A percentile compares a stretch with the other conserved stretches of the same genome.
Evolutionary conservation across 1,140 invertebrate genomes (phyloP).

Genomic region (Bombus polaris): DNA sequence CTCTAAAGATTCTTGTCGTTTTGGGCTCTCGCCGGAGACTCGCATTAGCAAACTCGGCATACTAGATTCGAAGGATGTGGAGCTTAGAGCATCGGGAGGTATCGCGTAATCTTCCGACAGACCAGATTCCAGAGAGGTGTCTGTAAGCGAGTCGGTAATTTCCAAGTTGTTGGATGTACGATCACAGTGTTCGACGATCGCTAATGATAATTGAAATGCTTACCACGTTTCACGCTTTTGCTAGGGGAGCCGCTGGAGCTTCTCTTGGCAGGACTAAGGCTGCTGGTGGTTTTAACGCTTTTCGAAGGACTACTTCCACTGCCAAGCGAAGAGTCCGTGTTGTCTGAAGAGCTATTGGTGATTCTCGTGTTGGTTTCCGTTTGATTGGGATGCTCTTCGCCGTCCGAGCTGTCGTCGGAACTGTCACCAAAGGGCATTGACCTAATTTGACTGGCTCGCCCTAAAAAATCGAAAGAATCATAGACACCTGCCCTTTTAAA

Average conservation of each 20-base stretch:
- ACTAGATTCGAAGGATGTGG: conserved; percentile 88
- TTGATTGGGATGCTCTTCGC: conserved; percentile 87
- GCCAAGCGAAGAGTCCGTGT: conserved; percentile 83
- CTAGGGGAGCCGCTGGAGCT: conserved; percentile 92
- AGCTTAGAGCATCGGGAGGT: conserved; percentile 94
- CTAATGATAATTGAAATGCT: conserved; percentile 20
- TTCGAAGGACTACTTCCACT: conserved; percentile 91
- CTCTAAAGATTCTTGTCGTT: conserved; percentile 90
- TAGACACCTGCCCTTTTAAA: neutral
- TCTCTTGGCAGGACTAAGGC: conserved; percentile 91
- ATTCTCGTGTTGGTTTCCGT: conserved; percentile 82
- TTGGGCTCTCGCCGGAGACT: conserved; percentile 87
- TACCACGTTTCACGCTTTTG: conserved; percentile 85
- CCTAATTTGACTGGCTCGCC: conserved; percentile 95
- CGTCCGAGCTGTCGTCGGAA: conserved; percentile 96
- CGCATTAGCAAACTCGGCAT: conserved; percentile 87
- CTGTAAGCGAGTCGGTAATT: conserved; percentile 81
- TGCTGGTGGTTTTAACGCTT: conserved; percentile 92
- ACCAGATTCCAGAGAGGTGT: conserved; percentile 95
- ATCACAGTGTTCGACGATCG: neutral
- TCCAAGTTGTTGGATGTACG: conserved; percentile 34
- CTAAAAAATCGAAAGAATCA: conserved; percentile 78
- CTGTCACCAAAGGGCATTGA: conserved; percentile 98
- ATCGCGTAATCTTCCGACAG: conserved; percentile 98
- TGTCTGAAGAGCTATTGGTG: conserved; percentile 83